Conservation (phyloP, 1,140 invertebrate species). For the Colletes gigas region DNA sequence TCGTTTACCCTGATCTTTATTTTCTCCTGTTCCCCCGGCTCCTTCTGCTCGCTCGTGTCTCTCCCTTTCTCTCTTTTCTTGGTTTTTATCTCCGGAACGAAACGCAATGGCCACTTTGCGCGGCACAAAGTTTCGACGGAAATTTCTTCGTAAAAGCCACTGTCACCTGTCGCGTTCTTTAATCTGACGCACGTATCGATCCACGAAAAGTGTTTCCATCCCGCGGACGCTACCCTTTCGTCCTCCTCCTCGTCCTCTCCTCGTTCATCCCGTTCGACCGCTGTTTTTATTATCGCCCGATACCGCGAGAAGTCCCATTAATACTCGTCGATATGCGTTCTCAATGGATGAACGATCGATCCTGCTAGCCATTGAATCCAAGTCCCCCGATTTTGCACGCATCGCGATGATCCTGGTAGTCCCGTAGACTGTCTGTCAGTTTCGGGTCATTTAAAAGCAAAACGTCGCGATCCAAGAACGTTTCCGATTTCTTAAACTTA, state of each 20-base stretch:
- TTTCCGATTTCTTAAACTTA: no score
- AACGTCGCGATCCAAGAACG: no score
- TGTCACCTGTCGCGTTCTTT: constrained; percentile 66
- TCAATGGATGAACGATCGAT: background rate
- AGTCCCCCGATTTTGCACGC: no score
- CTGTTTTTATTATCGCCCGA: background rate
- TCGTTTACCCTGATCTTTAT: constrained; percentile 21
- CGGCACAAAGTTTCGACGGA: constrained; percentile 68
- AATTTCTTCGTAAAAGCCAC: constrained; percentile 69
- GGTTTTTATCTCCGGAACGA: constrained; percentile 69
- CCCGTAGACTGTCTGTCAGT: no score
- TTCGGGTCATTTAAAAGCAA: no score
- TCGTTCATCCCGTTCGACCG: background rate
- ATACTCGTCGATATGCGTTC: background rate
- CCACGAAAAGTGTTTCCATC: constrained; percentile 50
- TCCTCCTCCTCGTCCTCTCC: background rate
- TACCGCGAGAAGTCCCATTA: no score
- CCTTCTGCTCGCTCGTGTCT: constrained; percentile 20
- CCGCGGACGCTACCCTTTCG: constrained; percentile 19
- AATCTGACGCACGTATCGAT: constrained; percentile 65
- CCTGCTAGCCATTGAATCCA: no score
- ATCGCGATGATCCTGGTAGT: no score
- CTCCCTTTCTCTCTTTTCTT: constrained; percentile 5
- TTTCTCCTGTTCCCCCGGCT: constrained; percentile 32
- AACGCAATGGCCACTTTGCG: constrained; percentile 69